These are phyloP conservation scores for Thryonomys swinderianus DNA, from an alignment of 2,113 vertebrate species.

Conservation along the genomic window DNA sequence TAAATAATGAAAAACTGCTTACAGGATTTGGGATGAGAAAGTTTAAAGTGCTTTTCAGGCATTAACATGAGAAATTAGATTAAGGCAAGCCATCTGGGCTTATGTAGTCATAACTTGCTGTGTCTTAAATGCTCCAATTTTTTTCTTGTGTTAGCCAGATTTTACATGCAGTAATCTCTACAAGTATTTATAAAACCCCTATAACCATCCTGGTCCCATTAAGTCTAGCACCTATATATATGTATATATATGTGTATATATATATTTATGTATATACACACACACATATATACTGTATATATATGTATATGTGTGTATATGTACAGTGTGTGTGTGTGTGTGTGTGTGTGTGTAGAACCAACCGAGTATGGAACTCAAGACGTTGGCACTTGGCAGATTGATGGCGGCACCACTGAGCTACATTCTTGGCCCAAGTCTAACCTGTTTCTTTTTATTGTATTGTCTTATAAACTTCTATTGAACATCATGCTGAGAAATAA, in stretches of 20 bases:
- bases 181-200: conserved; percentile 60
- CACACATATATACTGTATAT: too few relatives aligned
- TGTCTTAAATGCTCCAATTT: conserved; percentile 48
- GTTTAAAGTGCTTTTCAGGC: conserved; percentile 31
- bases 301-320: too few relatives aligned
- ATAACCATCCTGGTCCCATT: conserved; percentile 23
- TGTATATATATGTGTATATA: too few relatives aligned
- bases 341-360: too few relatives aligned
- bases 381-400: too few relatives aligned
- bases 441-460: not conserved
- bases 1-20: conserved; percentile 49
- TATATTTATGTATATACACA: too few relatives aligned
- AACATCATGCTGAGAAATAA: conserved; percentile 10
- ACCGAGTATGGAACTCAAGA: too few relatives aligned
- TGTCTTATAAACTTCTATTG: conserved; percentile 10
- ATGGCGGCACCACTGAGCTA: too few relatives aligned
- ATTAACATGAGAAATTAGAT: conserved; percentile 41
- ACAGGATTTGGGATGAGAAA: not conserved
- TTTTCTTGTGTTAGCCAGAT: not conserved
- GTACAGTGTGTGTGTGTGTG: too few relatives aligned
- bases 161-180: conserved; percentile 31
- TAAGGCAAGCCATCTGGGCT: conserved; percentile 26
- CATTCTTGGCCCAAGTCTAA: too few relatives aligned
- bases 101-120: not conserved
- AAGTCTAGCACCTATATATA: conserved; percentile 1